A percentile compares a stretch with the other conserved stretches of the same genome.
These are phyloP conservation scores for Antheraea pernyi DNA, from an alignment of 1,140 invertebrate species.

Conservation along the genomic window DNA sequence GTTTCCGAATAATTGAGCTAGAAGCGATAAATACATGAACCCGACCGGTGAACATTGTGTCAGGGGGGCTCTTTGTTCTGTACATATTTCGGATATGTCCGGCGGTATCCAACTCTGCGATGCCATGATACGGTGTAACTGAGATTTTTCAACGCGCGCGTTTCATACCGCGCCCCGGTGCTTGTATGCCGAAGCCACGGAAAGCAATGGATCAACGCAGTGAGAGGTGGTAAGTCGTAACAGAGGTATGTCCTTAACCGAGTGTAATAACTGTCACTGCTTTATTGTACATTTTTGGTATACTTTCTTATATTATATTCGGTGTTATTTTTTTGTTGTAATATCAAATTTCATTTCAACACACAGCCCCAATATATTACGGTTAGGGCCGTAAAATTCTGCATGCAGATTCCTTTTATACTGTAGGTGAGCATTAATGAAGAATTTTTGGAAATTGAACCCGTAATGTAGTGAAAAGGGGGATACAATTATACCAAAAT, in stretches of 20 bases:
- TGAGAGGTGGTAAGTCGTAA: slow-evolving; percentile 8
- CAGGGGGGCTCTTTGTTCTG: slow-evolving; percentile 67
- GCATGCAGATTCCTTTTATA: too few relatives aligned
- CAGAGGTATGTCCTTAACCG: slow-evolving; percentile 7
- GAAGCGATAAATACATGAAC: slow-evolving; percentile 79
- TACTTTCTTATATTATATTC: background rate
- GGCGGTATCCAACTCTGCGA: slow-evolving; percentile 75
- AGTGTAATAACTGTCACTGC: too few relatives aligned
- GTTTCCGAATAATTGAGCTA: slow-evolving; percentile 80
- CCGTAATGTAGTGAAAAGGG: too few relatives aligned
- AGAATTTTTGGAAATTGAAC: too few relatives aligned
- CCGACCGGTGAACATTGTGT: slow-evolving; percentile 80
- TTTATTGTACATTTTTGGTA: background rate
- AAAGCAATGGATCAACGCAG: slow-evolving; percentile 7
- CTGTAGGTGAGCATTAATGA: too few relatives aligned
- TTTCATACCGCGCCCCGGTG: background rate
- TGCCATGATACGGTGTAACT: slow-evolving; percentile 24
- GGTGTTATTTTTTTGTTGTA: too few relatives aligned
- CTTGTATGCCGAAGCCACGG: background rate
- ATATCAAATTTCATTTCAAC: too few relatives aligned
- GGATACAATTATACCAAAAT: too few relatives aligned
- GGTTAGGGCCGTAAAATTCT: too few relatives aligned
- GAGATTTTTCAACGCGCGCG: background rate
- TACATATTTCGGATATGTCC: slow-evolving; percentile 79
- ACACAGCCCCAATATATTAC: too few relatives aligned